Conservation (phyloP, 1,140 invertebrate species). For the Polyergus mexicanus region DNA sequence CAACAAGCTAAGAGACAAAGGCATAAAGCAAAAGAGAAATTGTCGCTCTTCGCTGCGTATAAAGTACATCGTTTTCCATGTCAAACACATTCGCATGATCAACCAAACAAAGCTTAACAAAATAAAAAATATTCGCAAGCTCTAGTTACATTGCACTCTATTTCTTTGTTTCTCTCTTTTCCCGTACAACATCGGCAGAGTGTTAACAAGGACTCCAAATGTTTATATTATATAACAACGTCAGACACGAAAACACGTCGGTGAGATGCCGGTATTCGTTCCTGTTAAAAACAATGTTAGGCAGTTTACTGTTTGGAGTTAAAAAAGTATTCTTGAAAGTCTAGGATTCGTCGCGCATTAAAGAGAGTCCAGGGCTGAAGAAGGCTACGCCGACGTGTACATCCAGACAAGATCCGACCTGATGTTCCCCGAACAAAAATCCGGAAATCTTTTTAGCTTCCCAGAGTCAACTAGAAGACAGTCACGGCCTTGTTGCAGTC, state of each 20-base stretch:
- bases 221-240: background rate
- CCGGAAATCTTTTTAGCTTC: slow-evolving; percentile 49
- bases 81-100: slow-evolving; percentile 4
- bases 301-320: slow-evolving; percentile 50
- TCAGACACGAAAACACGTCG: background rate
- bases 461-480: slow-evolving; percentile 70
- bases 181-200: background rate
- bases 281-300: slow-evolving; percentile 51
- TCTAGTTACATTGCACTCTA: slow-evolving; percentile 24
- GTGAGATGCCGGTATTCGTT: background rate
- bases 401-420: background rate
- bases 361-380: background rate
- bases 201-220: background rate
- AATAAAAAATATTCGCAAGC: slow-evolving; percentile 10
- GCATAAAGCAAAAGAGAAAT: background rate
- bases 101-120: slow-evolving; percentile 4
- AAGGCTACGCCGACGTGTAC: slow-evolving; percentile 6
- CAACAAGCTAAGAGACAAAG: slow-evolving; percentile 7
- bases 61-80: background rate
- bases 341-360: slow-evolving; percentile 13
- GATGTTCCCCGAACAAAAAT: slow-evolving; percentile 20
- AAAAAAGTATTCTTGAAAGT: slow-evolving; percentile 19
- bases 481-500: slow-evolving; percentile 72
- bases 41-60: slow-evolving; percentile 35
- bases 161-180: background rate